Base-by-base conservation (phyloP, 2,113 vertebrate genomes). In the Oreochromis tanganicae region DNA sequence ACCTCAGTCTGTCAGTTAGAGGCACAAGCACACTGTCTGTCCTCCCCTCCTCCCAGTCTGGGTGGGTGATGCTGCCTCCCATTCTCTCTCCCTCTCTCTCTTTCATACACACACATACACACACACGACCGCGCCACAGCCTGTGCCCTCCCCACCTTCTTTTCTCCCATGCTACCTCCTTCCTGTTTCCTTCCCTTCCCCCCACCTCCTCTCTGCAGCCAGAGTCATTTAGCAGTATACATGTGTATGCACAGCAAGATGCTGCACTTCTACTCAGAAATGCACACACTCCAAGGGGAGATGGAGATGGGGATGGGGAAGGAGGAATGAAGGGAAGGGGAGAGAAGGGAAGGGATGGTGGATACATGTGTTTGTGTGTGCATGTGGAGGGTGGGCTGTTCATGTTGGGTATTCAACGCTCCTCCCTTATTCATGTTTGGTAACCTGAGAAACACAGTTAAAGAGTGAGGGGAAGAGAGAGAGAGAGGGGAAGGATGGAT, bases 31-130 rank as follows among this genome's bases (percentile, higher is more conserved):
- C 79, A 86, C 94, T 73, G 93, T 95, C 94, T 94, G 91, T 91
- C 86, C 90, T 93, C 87, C 92, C 94, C 94, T 93, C 93, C 91
- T 92, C 86, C 86, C 85, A 75, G 94, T 93, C 93, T 95, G 92
- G 92, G 85, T 91, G 91, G 91, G 91, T 92, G 93, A 96, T 91
- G 90, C 91, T 95, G 89, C 90, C 92, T 95, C 90, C 87, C 90
- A 92, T 93, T 88, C 75, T 93, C 84, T 87, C 89, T 80, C 88
- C 86, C 88, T 32, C 88, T 80, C 88, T 87, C 88, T 32, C 88
- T 32, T 78, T 63, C 56, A 68, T 46, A 80, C 81, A 38, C 59
- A 43, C 32, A 48, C 73, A 7, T 21, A 71, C 90, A 81, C 85
- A 84, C 84, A 59, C 24, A 73, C 14, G 83, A 85, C 32, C 86